These are phyloP conservation scores for Anguilla megastoma DNA, from an alignment of 2,797 vertebrate genomes.

Conservation along the genomic window DNA sequence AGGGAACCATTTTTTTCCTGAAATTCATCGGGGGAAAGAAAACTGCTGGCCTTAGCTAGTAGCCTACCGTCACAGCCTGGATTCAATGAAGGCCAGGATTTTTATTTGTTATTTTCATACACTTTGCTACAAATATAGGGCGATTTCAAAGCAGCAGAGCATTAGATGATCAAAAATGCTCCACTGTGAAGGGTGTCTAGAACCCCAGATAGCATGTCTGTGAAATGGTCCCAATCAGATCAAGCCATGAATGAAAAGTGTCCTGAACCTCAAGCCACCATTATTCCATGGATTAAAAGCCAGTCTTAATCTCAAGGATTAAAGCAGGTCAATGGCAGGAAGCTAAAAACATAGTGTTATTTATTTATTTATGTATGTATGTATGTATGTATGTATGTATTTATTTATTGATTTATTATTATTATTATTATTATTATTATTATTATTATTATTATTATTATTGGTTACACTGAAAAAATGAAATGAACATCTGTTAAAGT, in stretches of 20 bases:
- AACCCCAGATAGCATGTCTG: not conserved
- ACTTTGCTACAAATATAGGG: not conserved
- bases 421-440: no score
- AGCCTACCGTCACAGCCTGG: not conserved
- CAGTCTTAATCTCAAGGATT: not conserved
- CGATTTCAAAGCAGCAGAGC: not conserved
- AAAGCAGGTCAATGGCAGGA: not conserved
- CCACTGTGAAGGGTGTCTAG: not conserved
- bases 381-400: no score
- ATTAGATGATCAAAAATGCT: not conserved
- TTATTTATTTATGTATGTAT: no score
- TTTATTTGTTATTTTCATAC: not conserved
- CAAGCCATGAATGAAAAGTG: not conserved
- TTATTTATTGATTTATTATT: not conserved
- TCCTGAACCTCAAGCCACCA: not conserved
- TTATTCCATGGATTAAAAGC: not conserved
- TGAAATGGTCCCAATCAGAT: not conserved
- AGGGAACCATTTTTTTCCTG: no score
- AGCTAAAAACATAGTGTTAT: not conserved
- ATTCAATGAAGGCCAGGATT: not conserved
- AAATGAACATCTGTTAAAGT: no score
- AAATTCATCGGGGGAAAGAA: no score
- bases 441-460: no score
- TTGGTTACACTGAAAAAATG: no score
- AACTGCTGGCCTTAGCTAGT: no score